phyloP scores from a whole-genome alignment of 2,888 invertebrate genomes.

The Platycnemis pennipes region DNA sequence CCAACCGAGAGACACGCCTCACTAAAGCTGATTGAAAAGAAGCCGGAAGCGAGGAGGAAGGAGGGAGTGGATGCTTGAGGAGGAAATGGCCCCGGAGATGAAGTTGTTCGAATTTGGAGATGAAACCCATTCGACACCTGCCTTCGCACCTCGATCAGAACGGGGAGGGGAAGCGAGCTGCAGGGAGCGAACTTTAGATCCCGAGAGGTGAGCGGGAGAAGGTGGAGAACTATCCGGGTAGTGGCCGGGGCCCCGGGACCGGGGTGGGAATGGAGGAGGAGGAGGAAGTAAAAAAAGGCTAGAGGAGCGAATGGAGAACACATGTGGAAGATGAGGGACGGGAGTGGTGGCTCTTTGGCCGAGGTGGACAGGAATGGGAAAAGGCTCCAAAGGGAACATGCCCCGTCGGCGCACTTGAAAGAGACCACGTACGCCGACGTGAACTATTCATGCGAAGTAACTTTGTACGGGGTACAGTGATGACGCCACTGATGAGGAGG shows the following conservation, averaged over 20 bases:
- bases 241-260: too few relatives aligned
- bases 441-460: not conserved
- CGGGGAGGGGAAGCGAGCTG: not conserved
- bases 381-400: not conserved
- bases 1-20: not conserved
- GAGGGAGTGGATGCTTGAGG: not conserved
- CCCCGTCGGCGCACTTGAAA: not conserved
- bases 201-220: not conserved
- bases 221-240: too few relatives aligned
- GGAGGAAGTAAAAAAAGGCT: too few relatives aligned
- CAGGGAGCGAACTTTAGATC: not conserved
- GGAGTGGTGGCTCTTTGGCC: not conserved
- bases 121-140: constrained; percentile 3
- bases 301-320: not conserved
- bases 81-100: constrained; percentile 8
- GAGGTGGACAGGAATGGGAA: not conserved
- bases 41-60: not conserved
- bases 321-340: not conserved
- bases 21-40: not conserved
- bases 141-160: not conserved
- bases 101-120: not conserved
- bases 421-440: not conserved
- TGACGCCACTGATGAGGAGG: not conserved
- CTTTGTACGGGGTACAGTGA: not conserved
- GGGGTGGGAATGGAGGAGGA: too few relatives aligned